Evolutionary conservation across 2,113 vertebrate genomes (phyloP), one percentile per base, ranked within the genome.

Genomic region (Oryzias melastigma): DNA sequence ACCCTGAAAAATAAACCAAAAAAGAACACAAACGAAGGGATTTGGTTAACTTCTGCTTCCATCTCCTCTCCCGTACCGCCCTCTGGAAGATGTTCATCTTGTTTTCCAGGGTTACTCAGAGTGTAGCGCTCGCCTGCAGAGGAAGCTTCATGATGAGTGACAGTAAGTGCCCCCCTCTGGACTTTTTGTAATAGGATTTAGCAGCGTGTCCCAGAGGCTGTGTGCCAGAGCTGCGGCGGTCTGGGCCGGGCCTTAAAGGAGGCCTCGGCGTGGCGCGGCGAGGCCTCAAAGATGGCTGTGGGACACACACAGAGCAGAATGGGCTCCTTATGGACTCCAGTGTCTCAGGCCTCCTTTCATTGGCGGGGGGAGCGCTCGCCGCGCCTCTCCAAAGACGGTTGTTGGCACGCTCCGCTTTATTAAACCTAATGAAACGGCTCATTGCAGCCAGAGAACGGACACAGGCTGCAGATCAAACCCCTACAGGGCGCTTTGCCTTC

Each of bases 371-470:
- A 73, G 64, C 63, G 68, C 81, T 72, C 67, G 75, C 70, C 68
- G 47, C 27, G 13, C 54, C 44, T 55, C 66, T 68, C 73, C 17
- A 59, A 61, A 84, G 85, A 86, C 83, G 78, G 78, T 82, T 75
- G 75, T 73, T 91, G 89, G 90, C 89, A 87, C 89, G 73, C 89
- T 90, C 83, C 78, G 64, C 73, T 82, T 78, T 85, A 87, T 86
- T 89, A 85, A 85, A 91, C 41, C 82, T 81, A 89, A 90, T 91
- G 84, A 90, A 90, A 87, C 43, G 83, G 82, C 88, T 92, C 86
- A 52, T 88, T 87, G 89, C 65, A 57, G 75, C 78, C 77, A 63
- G 68, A 20, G 62, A 27, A 73, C 56, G 42, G 84, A 78, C 71
- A 75, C 86, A 53, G 84, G 77, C 62, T 60, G 3, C 42, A 58